These are phyloP conservation scores for Hedychridium roseum DNA, from an alignment of 2,888 invertebrate species.

Conservation along the genomic window DNA sequence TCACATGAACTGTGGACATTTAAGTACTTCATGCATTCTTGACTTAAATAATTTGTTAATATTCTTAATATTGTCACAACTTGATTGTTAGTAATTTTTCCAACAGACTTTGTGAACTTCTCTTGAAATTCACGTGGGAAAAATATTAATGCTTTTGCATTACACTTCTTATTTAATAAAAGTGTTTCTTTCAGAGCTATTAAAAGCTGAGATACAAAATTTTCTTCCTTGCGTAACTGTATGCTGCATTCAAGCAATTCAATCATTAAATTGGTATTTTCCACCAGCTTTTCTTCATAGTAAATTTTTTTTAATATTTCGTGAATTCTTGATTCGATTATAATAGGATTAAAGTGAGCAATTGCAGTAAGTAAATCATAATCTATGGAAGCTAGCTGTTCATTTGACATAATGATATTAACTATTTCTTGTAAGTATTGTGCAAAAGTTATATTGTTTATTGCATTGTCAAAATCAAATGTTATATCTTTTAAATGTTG, in stretches of 20 bases:
- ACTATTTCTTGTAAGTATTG: conserved; percentile 43
- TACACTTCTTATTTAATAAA: conserved; percentile 3
- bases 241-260: conserved; percentile 44
- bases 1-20: conserved; percentile 22
- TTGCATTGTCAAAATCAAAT: conserved; percentile 48
- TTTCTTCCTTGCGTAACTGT: conserved; percentile 50
- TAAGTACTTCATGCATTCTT: conserved; percentile 34
- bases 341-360: conserved; percentile 49
- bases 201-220: conserved; percentile 49
- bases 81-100: conserved; percentile 42
- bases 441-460: conserved; percentile 38
- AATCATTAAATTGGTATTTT: conserved; percentile 36
- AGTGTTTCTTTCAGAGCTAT: conserved; percentile 38
- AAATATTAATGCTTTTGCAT: conserved; percentile 10
- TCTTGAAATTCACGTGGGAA: conserved; percentile 39
- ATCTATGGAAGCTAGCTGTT: conserved; percentile 29
- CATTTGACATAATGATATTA: conserved; percentile 32
- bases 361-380: conserved; percentile 43
- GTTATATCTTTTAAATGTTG: conserved; percentile 37
- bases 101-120: conserved; percentile 32
- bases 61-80: conserved; percentile 43
- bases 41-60: conserved; percentile 46
- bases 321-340: conserved; percentile 46
- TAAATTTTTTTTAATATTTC: conserved; percentile 43
- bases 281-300: conserved; percentile 21